Percentiles rank a stretch among this genome's conserved stretches.
phyloP scores from a whole-genome alignment of 2,113 vertebrate genomes.

The Caloenas nicobarica region DNA sequence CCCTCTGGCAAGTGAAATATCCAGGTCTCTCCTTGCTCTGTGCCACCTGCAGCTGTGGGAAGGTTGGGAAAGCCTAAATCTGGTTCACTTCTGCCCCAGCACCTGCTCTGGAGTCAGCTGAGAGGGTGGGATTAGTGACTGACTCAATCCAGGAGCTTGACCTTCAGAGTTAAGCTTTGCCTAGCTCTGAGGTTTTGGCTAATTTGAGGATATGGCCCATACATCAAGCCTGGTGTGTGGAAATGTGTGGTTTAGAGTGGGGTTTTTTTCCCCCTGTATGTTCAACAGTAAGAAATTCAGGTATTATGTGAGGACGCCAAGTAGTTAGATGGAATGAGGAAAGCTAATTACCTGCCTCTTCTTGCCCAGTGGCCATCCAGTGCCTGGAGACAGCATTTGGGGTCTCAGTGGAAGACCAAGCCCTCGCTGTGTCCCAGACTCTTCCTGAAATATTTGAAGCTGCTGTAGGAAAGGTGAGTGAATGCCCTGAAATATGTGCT shows the following conservation, averaged over 20 bases:
- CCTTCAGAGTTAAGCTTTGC: not conserved
- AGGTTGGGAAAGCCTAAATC: not conserved
- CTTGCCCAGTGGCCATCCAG: slow-evolving; percentile 88
- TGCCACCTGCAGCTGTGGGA: not conserved
- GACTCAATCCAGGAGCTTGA: not conserved
- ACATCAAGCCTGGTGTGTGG: too few species aligned
- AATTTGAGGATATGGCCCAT: not conserved
- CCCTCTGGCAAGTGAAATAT: fast-evolving
- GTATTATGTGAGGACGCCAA: fast-evolving
- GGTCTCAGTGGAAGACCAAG: slow-evolving; percentile 85
- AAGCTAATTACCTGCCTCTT: not conserved
- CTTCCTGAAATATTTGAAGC: slow-evolving; percentile 89
- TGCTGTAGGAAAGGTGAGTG: slow-evolving; percentile 74
- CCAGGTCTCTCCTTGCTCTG: too few species aligned
- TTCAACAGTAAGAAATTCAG: not conserved
- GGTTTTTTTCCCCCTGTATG: fast-evolving
- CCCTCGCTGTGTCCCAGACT: slow-evolving; percentile 82
- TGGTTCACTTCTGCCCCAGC: not conserved
- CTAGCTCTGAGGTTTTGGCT: not conserved
- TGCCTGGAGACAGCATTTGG: slow-evolving; percentile 96
- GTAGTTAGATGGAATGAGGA: not conserved
- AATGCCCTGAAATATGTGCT: fast-evolving
- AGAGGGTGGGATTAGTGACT: fast-evolving
- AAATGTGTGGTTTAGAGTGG: too few species aligned
- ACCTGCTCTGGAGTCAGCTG: not conserved